These are phyloP conservation scores for Oscheius myriophilus DNA, from an alignment of 2,888 invertebrate species.

Conservation along the genomic window DNA sequence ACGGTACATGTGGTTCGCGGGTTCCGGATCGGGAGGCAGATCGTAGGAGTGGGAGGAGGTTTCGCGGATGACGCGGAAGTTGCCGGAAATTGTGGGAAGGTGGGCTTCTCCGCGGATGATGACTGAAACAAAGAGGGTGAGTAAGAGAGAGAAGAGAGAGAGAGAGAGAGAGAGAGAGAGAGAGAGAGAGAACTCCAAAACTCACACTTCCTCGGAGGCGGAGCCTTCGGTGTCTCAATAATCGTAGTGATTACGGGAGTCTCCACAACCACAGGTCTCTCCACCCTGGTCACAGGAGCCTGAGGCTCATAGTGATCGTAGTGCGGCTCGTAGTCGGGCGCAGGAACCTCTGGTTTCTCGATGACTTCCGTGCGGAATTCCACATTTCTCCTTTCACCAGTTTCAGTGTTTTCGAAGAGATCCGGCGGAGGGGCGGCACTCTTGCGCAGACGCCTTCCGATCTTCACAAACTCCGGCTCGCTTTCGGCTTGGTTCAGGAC, in stretches of 20 bases:
- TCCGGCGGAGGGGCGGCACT: constrained; percentile 21
- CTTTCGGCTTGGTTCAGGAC: constrained; percentile 26
- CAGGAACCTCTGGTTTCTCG: not conserved
- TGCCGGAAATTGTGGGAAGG: constrained; percentile 16
- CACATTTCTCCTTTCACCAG: not conserved
- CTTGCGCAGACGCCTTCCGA: constrained; percentile 17
- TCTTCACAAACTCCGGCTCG: constrained; percentile 32
- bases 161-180: not conserved
- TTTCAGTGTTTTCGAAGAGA: constrained; percentile 10
- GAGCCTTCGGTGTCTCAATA: constrained; percentile 4
- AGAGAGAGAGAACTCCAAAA: not conserved
- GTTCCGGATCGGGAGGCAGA: constrained; percentile 20
- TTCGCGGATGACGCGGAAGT: constrained; percentile 13
- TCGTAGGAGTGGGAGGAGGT: not conserved
- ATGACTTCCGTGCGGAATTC: not conserved
- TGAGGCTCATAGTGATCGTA: not conserved
- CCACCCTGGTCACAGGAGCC: not conserved
- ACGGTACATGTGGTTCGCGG: not conserved
- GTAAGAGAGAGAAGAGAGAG: not conserved
- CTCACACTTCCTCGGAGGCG: constrained; percentile 6
- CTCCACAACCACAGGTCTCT: not conserved
- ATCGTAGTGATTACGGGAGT: not conserved
- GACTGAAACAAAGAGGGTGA: not conserved
- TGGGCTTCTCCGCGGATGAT: constrained; percentile 23
- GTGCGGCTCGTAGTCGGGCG: not conserved